Evolutionary conservation across 2,797 vertebrate genomes (phyloP).

Genomic region (Arrhamphus sclerolepis): DNA sequence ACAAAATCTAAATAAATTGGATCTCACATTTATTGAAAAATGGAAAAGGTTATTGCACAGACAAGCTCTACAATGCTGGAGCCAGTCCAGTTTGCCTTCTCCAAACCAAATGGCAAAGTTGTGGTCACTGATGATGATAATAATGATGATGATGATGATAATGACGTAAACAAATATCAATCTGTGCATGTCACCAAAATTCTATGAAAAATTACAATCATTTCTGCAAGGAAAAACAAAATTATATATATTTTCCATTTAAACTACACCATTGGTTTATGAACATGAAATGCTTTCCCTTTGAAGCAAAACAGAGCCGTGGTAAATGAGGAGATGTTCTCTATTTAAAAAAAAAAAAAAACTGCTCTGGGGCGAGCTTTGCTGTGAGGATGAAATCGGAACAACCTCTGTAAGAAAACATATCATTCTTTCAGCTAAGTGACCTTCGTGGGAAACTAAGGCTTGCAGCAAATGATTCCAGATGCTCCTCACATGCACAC

Average conservation of each 20-base stretch:
- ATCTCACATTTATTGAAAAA: conserved; percentile 64
- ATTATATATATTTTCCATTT: conserved; percentile 32
- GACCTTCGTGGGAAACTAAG: conserved; percentile 69
- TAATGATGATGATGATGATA: conserved; percentile 14
- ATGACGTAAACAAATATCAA: conserved; percentile 66
- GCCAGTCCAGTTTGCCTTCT: conserved; percentile 73
- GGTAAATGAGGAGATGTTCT: conserved; percentile 42
- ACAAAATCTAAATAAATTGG: conserved; percentile 59
- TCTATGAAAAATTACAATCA: conserved; percentile 49
- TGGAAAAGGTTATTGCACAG: conserved; percentile 67
- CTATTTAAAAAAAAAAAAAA: conserved; percentile 38
- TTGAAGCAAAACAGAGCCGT: conserved; percentile 51
- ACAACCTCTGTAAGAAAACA: conserved; percentile 71
- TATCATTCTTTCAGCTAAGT: conserved; percentile 64
- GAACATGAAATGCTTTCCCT: conserved; percentile 55
- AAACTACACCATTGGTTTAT: conserved; percentile 38
- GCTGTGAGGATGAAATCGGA: conserved; percentile 66
- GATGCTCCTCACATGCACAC: conserved; percentile 53
- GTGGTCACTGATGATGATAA: conserved; percentile 23
- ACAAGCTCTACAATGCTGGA: conserved; percentile 67
- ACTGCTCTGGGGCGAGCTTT: conserved; percentile 60
- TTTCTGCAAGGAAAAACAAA: conserved; percentile 30
- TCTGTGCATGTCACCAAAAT: conserved; percentile 51
- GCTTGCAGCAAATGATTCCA: conserved; percentile 74
- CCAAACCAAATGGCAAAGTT: conserved; percentile 58